Conservation (phyloP, 2,113 vertebrate genomes). For the Tachysurus fulvidraco region DNA sequence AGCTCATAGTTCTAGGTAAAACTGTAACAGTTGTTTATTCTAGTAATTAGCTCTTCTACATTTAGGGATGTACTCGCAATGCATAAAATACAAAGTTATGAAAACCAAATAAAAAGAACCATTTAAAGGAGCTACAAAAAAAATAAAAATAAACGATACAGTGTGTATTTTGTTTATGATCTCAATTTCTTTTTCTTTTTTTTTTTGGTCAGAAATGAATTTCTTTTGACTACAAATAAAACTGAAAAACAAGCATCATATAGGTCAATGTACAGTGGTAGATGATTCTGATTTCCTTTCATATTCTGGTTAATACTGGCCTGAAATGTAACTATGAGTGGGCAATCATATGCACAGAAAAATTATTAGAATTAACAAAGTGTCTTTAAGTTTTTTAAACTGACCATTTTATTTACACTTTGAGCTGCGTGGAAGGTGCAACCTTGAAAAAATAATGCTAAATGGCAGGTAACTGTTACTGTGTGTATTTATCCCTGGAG, state of each 20-base stretch:
- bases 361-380: neutral
- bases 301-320: neutral
- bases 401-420: neutral
- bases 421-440: neutral
- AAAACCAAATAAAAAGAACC: neutral
- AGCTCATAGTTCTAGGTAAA: slow-evolving; percentile 6
- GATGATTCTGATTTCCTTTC: neutral
- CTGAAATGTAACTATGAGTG: neutral
- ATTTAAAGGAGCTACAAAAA: neutral
- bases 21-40: neutral
- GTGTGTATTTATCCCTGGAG: neutral
- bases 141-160: neutral
- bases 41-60: neutral
- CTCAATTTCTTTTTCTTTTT: neutral
- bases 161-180: no score
- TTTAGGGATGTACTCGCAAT: neutral
- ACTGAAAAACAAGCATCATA: neutral
- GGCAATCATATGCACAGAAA: neutral
- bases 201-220: neutral
- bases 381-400: neutral
- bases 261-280: neutral
- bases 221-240: neutral
- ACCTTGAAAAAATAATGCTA: neutral
- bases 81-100: neutral
- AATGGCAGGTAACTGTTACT: neutral